phyloP scores from a whole-genome alignment of 2,797 vertebrate species.

The Masticophis lateralis region DNA sequence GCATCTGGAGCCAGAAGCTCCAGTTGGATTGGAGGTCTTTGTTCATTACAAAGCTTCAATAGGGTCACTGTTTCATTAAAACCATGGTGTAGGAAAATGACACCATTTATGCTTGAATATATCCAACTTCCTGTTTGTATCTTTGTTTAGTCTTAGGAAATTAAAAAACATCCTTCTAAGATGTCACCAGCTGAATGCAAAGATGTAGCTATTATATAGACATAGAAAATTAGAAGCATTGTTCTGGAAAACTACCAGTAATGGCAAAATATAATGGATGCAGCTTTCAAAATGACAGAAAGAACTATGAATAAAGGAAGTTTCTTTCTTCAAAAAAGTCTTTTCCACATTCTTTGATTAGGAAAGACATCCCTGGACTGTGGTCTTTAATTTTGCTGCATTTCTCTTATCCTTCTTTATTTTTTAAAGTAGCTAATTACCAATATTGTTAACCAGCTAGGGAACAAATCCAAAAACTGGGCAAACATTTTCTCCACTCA shows the following conservation, averaged over 20 bases:
- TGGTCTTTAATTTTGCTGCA: background rate
- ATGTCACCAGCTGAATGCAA: background rate
- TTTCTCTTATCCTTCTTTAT: background rate
- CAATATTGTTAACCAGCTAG: background rate
- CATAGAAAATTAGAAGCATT: background rate
- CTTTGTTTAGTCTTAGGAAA: background rate
- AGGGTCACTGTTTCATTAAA: background rate
- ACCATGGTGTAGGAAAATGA: background rate
- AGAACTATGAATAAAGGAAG: background rate
- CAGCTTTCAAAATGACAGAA: background rate
- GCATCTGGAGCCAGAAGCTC: background rate
- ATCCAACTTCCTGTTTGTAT: background rate
- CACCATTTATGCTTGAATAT: background rate
- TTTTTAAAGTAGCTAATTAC: background rate
- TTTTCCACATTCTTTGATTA: background rate
- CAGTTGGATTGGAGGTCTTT: background rate
- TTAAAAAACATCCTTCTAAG: constrained; percentile 20
- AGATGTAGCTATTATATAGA: background rate
- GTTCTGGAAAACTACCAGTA: background rate
- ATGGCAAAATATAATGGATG: background rate
- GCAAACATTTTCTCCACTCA: background rate
- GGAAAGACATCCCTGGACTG: background rate
- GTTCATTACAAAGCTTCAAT: background rate
- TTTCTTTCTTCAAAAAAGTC: background rate
- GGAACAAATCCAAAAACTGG: background rate